Evolutionary conservation across 2,888 invertebrate genomes (phyloP).

Genomic region (Catocala sponsa): DNA sequence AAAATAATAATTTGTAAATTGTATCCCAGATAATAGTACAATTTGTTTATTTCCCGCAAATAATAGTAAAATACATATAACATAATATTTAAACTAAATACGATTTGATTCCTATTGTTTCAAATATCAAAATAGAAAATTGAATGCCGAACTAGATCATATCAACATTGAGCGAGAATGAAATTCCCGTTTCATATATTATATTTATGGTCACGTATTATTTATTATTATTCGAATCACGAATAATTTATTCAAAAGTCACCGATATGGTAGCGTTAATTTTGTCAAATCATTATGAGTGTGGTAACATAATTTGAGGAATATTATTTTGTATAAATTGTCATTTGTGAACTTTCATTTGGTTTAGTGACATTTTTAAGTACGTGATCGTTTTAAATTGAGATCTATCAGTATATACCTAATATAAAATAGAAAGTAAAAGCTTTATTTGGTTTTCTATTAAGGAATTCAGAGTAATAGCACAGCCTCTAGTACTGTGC

Average conservation of each 20-base stretch:
- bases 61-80: no score
- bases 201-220: background rate
- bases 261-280: conserved; percentile 11
- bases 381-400: no score
- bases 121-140: background rate
- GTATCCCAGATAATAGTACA: no score
- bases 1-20: no score
- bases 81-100: no score
- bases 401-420: no score
- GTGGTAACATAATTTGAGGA: conserved; percentile 11
- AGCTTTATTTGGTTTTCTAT: no score
- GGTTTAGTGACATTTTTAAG: no score
- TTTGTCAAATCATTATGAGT: conserved; percentile 10
- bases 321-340: background rate
- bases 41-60: no score
- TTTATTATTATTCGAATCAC: conserved; percentile 16
- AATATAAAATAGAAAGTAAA: no score
- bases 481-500: no score
- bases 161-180: background rate
- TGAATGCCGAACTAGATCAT: background rate
- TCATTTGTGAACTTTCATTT: background rate
- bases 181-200: background rate
- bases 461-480: no score
- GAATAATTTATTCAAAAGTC: conserved; percentile 24
- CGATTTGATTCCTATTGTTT: background rate